Evolutionary conservation across 1,140 invertebrate genomes (phyloP).

Genomic region (Lepidurus couesii): DNA sequence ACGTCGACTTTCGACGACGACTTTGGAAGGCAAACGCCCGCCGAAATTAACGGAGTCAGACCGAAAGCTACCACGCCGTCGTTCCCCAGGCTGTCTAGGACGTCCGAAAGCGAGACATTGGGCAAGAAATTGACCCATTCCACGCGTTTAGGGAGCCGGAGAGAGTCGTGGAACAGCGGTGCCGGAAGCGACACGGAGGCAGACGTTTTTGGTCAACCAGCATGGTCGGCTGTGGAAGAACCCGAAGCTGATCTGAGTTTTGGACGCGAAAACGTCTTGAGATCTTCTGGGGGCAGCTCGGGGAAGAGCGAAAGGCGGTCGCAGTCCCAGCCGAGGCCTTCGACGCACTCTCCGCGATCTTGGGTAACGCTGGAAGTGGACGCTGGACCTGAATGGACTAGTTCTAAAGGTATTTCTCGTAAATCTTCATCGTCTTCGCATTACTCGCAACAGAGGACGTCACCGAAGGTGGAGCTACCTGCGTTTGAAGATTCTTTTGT

Average conservation of each 20-base stretch:
- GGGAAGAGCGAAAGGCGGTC: neutral
- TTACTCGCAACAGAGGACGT: neutral
- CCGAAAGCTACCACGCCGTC: conserved; percentile 37
- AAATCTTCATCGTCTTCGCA: conserved; percentile 5
- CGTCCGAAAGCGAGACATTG: neutral
- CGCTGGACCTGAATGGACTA: neutral
- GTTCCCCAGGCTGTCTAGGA: neutral
- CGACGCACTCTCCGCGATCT: neutral
- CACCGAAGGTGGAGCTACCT: neutral
- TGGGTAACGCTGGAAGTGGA: neutral
- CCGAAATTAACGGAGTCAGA: conserved; percentile 24
- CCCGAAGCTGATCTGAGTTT: neutral
- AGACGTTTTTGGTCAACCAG: conserved; percentile 4
- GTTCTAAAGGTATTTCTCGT: neutral
- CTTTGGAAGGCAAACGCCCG: conserved; percentile 48
- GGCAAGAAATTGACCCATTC: conserved; percentile 16
- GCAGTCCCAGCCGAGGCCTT: neutral
- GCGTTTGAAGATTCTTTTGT: conserved; percentile 28
- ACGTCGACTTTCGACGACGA: conserved; percentile 65
- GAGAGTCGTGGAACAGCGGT: conserved; percentile 35
- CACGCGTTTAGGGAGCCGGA: conserved; percentile 32
- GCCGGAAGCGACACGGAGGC: neutral
- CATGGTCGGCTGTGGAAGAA: neutral
- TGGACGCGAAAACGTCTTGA: conserved; percentile 39
- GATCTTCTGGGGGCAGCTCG: neutral